These are phyloP conservation scores for Agonopterix alstromeriana DNA, from an alignment of 2,888 invertebrate species.

Conservation along the genomic window DNA sequence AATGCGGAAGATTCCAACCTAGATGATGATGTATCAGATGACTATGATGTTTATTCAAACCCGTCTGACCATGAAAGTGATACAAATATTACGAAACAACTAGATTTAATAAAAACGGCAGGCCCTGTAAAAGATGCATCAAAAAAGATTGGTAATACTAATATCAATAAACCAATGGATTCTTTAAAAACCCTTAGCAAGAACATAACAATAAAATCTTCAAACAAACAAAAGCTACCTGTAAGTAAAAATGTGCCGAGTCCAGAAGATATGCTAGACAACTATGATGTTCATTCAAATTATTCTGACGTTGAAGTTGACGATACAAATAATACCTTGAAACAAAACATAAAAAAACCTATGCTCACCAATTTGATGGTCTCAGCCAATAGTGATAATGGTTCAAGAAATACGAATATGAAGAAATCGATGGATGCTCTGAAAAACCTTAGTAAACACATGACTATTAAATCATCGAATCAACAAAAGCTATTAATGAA, in stretches of 20 bases:
- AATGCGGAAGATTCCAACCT: background rate
- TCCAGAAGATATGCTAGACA: too few relatives aligned
- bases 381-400: background rate
- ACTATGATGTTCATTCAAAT: too few relatives aligned
- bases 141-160: background rate
- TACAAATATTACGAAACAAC: background rate
- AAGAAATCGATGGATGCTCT: constrained; percentile 23
- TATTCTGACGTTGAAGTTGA: too few relatives aligned
- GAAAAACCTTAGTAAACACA: constrained; percentile 40
- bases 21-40: background rate
- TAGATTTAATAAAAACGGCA: background rate
- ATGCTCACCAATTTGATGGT: too few relatives aligned
- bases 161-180: constrained; percentile 13
- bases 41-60: background rate
- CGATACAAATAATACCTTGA: too few relatives aligned
- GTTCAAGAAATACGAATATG: background rate
- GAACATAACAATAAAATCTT: constrained; percentile 37
- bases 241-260: too few relatives aligned
- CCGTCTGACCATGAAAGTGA: background rate
- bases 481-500: constrained; percentile 9
- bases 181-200: constrained; percentile 34
- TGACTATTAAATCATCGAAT: constrained; percentile 40
- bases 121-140: background rate
- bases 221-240: constrained; percentile 7
- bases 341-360: too few relatives aligned